phyloP scores from a whole-genome alignment of 1,140 invertebrate genomes.

The Sminthurides bifidus region DNA sequence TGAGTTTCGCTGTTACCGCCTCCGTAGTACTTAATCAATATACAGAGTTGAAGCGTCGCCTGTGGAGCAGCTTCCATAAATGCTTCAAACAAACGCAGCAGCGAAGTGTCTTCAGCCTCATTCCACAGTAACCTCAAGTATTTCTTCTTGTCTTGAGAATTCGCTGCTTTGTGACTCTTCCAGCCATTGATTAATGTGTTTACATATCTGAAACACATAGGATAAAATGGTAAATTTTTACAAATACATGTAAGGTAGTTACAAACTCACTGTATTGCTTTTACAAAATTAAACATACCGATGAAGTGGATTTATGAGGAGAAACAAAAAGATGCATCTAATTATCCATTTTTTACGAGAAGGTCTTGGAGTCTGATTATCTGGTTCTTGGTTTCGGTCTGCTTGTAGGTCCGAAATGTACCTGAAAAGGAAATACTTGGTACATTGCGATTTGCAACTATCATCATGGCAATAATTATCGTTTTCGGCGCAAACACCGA shows the following conservation, averaged over 20 bases:
- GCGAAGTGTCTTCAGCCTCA: constrained; percentile 69
- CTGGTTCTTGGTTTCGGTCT: no score
- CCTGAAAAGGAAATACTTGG: constrained; percentile 27
- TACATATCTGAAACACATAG: constrained; percentile 40
- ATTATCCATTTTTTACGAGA: constrained; percentile 40
- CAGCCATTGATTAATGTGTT: constrained; percentile 51
- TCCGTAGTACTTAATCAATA: constrained; percentile 21
- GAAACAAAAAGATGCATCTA: constrained; percentile 46
- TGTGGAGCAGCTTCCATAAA: constrained; percentile 55
- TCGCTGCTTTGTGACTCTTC: constrained; percentile 40
- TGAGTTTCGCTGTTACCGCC: constrained; percentile 7
- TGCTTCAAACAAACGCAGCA: constrained; percentile 75
- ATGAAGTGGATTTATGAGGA: constrained; percentile 51
- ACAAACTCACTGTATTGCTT: neutral
- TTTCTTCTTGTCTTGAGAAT: constrained; percentile 37
- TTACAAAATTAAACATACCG: constrained; percentile 35
- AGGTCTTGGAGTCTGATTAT: constrained; percentile 37
- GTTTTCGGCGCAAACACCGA: no score
- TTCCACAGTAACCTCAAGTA: constrained; percentile 60
- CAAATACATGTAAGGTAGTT: neutral
- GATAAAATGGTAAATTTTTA: neutral
- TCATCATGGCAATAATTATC: neutral
- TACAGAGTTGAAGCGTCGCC: constrained; percentile 27
- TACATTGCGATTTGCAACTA: neutral
- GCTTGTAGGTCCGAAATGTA: constrained; percentile 41